Percentiles rank a stretch among this genome's conserved stretches.
Evolutionary conservation across 2,113 vertebrate species (phyloP).

Genomic region (Prinia subflava): DNA sequence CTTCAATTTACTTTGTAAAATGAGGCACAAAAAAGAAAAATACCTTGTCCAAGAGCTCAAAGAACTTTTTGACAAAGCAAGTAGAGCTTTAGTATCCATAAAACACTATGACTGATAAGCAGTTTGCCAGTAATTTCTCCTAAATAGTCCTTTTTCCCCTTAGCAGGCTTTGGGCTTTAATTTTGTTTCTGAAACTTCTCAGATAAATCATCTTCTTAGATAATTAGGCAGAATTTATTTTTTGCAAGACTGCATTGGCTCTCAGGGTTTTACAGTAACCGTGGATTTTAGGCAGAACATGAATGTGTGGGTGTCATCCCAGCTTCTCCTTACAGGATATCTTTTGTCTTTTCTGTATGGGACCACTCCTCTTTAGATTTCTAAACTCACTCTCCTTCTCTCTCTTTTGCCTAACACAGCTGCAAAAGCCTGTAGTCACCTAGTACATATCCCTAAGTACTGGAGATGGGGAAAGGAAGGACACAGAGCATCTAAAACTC

Average conservation of each 20-base stretch:
- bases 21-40: neutral
- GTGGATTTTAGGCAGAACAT: accelerated
- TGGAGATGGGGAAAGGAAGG: neutral
- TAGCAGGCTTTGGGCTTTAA: neutral
- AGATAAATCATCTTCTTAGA: neutral
- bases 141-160: neutral
- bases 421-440: neutral
- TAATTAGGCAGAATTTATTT: neutral
- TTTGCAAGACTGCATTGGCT: neutral
- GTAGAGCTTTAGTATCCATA: neutral
- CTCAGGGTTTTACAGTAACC: neutral
- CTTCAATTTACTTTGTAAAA: neutral
- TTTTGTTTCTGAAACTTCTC: neutral
- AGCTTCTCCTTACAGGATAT: neutral
- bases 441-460: neutral
- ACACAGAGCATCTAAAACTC: neutral
- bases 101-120: neutral
- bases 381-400: neutral
- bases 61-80: neutral
- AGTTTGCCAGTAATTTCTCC: neutral
- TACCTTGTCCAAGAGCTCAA: neutral
- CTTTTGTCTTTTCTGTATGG: neutral
- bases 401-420: neutral
- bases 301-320: neutral
- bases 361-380: neutral